Base-by-base conservation (phyloP, 2,113 vertebrate genomes). In the Psittacara wagleri region DNA sequence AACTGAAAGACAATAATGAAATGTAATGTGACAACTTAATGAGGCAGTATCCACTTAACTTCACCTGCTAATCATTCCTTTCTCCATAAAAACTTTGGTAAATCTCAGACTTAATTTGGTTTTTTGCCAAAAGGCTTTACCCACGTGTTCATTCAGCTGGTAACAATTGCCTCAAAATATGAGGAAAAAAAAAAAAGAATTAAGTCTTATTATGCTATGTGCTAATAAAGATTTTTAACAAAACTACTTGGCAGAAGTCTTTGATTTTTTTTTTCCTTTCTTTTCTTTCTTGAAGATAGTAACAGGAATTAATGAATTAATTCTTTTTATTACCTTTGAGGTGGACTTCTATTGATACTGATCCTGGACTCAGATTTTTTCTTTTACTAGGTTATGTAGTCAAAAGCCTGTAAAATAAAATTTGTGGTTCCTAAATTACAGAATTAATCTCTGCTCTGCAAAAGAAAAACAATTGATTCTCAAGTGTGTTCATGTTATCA, bases 1-100 rank as follows among this genome's bases (percentile, higher is more conserved):
- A 95, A 69, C 25, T n/a, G 63, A 90, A 92, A 86, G 74, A 90
- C 74, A 79, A 66, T 86, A 90, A 88, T 73, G 61, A 86, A 92
- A 80, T 78, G 57, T 90, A 92, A 75, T 74, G 39, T 94, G 89
- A 90, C 88, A 92, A 43, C 70, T 95, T 95, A 97, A 95, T 91
- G 72, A 72, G 77, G 64, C 52, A 88, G 2, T 83, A 90, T 88
- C 83, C 88, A n/a, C 54, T 92, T 78, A 82, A 80, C 51, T 64
- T 96, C 25, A 88, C 48, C 93, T 96, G 54, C 62, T 80, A 90
- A 83, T 94, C 37, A 66, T 95, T 94, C 89, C 12, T 33, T 73
- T 88, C 33, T 43, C 8, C 27, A 31, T 77, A 92, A 88, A 92
- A 90, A 37, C 33, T 63, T 27, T 20, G 2, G 0, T 72, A 80